These are phyloP conservation scores for Eleutherodactylus coqui DNA, from an alignment of 2,797 vertebrate species.

Conservation along the genomic window DNA sequence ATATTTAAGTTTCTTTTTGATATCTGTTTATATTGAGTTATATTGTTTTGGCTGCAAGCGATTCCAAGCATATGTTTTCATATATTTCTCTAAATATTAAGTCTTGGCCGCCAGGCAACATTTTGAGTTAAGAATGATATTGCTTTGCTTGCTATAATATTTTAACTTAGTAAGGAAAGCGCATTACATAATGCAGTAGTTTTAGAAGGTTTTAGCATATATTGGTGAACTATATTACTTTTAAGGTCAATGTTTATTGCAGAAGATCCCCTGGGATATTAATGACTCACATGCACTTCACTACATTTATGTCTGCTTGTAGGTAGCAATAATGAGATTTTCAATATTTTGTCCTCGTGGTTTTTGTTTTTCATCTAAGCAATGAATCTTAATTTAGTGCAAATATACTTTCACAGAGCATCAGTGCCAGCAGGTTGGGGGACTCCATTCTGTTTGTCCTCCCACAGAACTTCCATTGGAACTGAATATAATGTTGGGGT, in stretches of 20 bases:
- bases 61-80: conserved; percentile 39
- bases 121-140: conserved; percentile 27
- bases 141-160: conserved; percentile 48
- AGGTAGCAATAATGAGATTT: not conserved
- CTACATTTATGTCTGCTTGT: not conserved
- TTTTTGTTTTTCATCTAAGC: not conserved
- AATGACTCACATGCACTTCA: not conserved
- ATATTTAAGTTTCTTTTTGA: conserved; percentile 43
- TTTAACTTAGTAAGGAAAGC: conserved; percentile 23
- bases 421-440: not conserved
- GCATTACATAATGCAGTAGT: conserved; percentile 22
- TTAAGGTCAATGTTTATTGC: conserved; percentile 22
- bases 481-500: not conserved
- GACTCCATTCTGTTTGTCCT: not conserved
- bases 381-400: not conserved
- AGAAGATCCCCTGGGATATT: not conserved
- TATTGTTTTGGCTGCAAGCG: conserved; percentile 44
- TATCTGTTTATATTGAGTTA: conserved; percentile 51
- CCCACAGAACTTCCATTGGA: not conserved
- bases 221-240: conserved; percentile 13
- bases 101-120: conserved; percentile 37
- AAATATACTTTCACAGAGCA: not conserved
- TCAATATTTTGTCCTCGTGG: not conserved
- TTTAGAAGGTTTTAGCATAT: conserved; percentile 18
- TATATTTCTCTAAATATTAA: conserved; percentile 46